Percentiles rank a stretch among this genome's conserved stretches.
phyloP scores from a whole-genome alignment of 1,140 invertebrate species.

The Charaxes varanes region DNA sequence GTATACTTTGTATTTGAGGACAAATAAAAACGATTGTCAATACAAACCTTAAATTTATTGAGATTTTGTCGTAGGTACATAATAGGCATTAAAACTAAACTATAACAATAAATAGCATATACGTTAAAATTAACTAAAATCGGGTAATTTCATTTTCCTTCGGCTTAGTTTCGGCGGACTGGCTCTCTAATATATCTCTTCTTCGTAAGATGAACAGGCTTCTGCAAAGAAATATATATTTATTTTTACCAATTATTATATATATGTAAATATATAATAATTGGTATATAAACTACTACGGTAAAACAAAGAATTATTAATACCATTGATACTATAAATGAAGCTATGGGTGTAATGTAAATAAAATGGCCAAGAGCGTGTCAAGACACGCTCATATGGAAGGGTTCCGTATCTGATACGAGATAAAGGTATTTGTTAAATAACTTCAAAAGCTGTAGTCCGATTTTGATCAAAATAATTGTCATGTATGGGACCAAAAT shows the following conservation, averaged over 20 bases:
- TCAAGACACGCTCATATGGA: no score
- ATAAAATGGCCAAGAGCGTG: no score
- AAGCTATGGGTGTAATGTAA: no score
- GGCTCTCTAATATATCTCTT: conserved; percentile 28
- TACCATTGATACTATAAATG: no score
- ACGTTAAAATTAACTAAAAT: conserved; percentile 37
- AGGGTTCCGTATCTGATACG: no score
- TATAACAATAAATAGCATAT: conserved; percentile 39
- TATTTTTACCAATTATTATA: neutral
- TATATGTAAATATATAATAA: no score
- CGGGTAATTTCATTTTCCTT: conserved; percentile 53
- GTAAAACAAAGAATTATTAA: no score
- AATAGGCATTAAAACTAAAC: conserved; percentile 31
- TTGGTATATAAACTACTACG: no score
- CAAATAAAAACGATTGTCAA: conserved; percentile 19
- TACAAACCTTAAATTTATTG: conserved; percentile 60
- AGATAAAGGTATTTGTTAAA: no score
- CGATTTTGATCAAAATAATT: no score
- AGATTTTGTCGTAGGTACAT: conserved; percentile 45
- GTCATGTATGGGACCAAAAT: no score
- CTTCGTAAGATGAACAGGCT: conserved; percentile 48
- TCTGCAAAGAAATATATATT: conserved; percentile 34
- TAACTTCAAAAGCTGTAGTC: no score
- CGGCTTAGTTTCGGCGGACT: conserved; percentile 23
- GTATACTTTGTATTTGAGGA: neutral